Base-by-base conservation (phyloP, 2,797 vertebrate species). In the Gadopsis marmoratus region DNA sequence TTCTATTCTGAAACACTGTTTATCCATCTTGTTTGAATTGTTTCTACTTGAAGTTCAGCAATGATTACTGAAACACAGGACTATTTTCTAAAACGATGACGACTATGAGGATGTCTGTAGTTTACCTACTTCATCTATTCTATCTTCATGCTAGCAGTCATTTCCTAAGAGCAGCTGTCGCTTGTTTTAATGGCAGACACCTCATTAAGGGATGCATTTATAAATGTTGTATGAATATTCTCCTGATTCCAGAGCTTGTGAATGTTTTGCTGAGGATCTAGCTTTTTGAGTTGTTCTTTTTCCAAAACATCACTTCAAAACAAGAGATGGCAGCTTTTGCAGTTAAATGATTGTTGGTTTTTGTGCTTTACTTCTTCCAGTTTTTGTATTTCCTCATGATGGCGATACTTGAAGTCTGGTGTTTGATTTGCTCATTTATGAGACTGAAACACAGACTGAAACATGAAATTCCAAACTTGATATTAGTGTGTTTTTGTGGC, bases 21-120 rank as follows among this genome's bases (percentile, higher is more conserved):
- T 5, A 71, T 73, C 23, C 4, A 17, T 73, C 74, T 33, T 9
- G 13, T 59, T 78, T 71, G 23, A 87, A 79, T 53, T 69, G 53
- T 65, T 26, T 21, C 47, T 84, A 79, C 85, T 87, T 91, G 76
- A 90, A 88, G 69, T 55, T 65, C 9, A 63, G 13, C 31, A 21
- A 31, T 56, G 16, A 35, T 3, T 31, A 62, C 3, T 55, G 23
- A 35, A 19, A 71, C 31, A 23, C 4, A 37, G 33, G 56, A 19
- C 19, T 43, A 23, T 68, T 72, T 71, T 79, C 62, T 60, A 48
- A 64, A 59, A 31, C 26, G 21, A 2, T 26, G 26, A 26, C 26
- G 26, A 4, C 43, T 43, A 4, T 4, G 41, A 68, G 43, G 59
- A 50, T 17, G 61, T 26, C 26, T 71, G 26, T 50, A 85, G 74